phyloP scores from a whole-genome alignment of 2,797 vertebrate species.

The Meriones psammophilus region DNA sequence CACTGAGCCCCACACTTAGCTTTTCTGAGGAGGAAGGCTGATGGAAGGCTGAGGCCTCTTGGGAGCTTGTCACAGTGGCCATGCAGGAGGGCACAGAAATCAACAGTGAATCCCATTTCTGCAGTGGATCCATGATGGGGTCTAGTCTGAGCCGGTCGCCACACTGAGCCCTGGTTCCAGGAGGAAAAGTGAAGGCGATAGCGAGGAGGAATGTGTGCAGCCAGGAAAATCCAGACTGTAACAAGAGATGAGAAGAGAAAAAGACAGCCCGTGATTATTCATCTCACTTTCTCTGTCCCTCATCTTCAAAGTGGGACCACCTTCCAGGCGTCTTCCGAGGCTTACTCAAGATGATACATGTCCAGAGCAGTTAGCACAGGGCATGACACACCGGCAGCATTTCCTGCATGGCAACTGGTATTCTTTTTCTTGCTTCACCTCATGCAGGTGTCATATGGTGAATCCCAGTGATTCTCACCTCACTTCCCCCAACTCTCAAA shows the following conservation, averaged over 20 bases:
- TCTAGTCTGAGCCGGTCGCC: neutral
- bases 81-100: neutral
- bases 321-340: neutral
- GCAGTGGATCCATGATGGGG: conserved; percentile 46
- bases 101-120: neutral
- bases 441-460: too few relatives aligned
- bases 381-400: neutral
- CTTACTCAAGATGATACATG: neutral
- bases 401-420: neutral
- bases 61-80: neutral
- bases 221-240: conserved; percentile 57
- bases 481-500: neutral
- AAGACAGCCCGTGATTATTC: neutral
- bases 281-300: neutral
- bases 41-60: neutral
- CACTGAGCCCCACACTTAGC: neutral
- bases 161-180: neutral
- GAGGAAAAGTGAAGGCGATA: neutral
- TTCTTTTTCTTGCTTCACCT: neutral
- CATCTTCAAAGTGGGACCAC: neutral
- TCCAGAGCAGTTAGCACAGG: neutral
- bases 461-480: neutral
- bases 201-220: neutral
- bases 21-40: conserved; percentile 36
- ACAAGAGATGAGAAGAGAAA: conserved; percentile 6